Evolutionary conservation across 1,140 invertebrate species (phyloP), one percentile per base, ranked within the genome.

Genomic region (Drosophila albomicans): DNA sequence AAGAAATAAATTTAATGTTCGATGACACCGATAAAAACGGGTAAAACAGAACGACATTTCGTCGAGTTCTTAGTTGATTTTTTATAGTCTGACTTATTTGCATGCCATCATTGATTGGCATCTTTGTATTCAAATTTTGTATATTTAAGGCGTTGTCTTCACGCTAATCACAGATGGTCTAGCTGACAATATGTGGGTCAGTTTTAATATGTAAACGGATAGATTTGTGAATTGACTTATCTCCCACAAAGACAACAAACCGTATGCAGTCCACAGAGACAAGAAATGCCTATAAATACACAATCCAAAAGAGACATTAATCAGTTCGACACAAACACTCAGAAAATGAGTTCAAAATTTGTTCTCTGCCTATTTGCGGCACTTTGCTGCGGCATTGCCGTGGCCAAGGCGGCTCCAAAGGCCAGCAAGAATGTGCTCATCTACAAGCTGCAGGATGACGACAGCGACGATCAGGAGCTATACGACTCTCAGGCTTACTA

Each of bases 311-410:
- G 20, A 8, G 30, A 8, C 46, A 64, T 64, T 38, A 75, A 64
- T 75, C 59, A 75, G 73, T 75, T 64, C 52, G 30, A 75, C 3
- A 51, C 51, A 46, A 64, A 52, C 59, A 11, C 59, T 75, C 45
- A 51, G 1, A 59, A 35, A 49, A 75, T 75, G 73, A 71, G 59
- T 35, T 46, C 11, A 15, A 75, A 57, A 32, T 45, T 58, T 8
- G 13, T 30, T 28, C 38, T 71, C 41, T 71, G 73, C 59, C 73
- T 75, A 4, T 2, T 71, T 52, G 6, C 64, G 59, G 67, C 59
- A 35, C 51, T 71, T 4, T 43, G 52, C 16, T 75, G 67, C 8
- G 16, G 59, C 45, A 11, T 71, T 35, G 45, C 73, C 3, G 3
- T 52, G 16, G 59, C 73, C 32, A 35, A 66, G 46, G 35, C 49